Conservation (phyloP, 1,140 invertebrate species). For the Elymnias hypermnestra region DNA sequence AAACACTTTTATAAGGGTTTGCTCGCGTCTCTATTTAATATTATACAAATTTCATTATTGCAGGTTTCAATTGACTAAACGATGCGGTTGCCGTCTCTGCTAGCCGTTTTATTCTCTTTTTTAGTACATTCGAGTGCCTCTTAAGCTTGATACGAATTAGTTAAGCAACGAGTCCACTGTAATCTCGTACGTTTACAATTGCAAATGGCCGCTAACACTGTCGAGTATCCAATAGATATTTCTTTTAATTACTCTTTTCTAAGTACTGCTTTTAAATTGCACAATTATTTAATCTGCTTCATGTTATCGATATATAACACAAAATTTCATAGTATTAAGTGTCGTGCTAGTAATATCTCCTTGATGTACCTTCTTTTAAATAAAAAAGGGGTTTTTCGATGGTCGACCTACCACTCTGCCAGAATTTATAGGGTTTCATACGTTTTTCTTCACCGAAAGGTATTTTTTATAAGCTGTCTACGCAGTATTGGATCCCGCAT, state of each 20-base stretch:
- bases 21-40: slow-evolving; percentile 30
- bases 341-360: neutral
- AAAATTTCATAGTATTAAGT: too few relatives aligned
- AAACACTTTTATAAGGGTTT: slow-evolving; percentile 52
- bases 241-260: slow-evolving; percentile 29
- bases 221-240: slow-evolving; percentile 44
- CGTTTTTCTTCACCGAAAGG: too few relatives aligned
- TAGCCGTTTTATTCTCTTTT: slow-evolving; percentile 33
- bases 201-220: slow-evolving; percentile 49
- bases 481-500: too few relatives aligned
- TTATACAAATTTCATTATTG: slow-evolving; percentile 57
- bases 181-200: slow-evolving; percentile 58
- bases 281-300: slow-evolving; percentile 7
- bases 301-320: too few relatives aligned
- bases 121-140: slow-evolving; percentile 31
- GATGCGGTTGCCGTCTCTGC: slow-evolving; percentile 20
- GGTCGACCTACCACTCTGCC: too few relatives aligned
- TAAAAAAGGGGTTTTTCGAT: too few relatives aligned
- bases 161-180: slow-evolving; percentile 47
- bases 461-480: too few relatives aligned
- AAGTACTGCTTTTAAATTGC: slow-evolving; percentile 20
- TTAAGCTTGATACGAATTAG: slow-evolving; percentile 62
- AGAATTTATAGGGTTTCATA: too few relatives aligned
- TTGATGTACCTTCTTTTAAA: too few relatives aligned
- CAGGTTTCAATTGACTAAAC: slow-evolving; percentile 46